These are phyloP conservation scores for Steatocranus sp. DNA, from an alignment of 2,797 vertebrate genomes.

Conservation along the genomic window DNA sequence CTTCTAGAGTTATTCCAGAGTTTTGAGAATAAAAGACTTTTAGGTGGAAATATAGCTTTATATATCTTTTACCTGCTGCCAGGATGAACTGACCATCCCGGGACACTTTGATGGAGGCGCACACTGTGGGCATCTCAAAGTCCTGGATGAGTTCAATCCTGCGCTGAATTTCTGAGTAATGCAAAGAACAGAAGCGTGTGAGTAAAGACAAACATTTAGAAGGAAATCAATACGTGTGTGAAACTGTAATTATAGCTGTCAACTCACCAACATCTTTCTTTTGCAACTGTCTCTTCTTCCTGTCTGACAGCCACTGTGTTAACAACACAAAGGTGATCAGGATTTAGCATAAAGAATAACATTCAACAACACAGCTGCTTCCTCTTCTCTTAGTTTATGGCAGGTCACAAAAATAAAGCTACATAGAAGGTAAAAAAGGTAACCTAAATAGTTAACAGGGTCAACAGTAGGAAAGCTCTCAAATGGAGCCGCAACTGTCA, in stretches of 20 bases:
- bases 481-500: accelerated
- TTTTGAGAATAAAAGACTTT: neutral
- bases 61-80: constrained; percentile 80
- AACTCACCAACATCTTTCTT: constrained; percentile 94
- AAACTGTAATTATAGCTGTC: neutral
- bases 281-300: constrained; percentile 92
- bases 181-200: neutral
- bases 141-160: constrained; percentile 99
- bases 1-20: neutral
- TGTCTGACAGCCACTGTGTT: constrained; percentile 91
- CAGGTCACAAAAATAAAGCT: neutral
- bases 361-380: neutral
- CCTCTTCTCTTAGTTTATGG: neutral
- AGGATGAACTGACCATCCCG: constrained; percentile 93
- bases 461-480: accelerated
- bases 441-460: neutral
- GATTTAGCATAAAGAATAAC: neutral
- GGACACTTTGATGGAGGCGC: constrained; percentile 90
- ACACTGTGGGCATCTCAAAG: constrained; percentile 97
- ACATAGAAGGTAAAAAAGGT: neutral
- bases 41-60: neutral
- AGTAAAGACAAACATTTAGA: neutral
- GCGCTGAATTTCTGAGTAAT: constrained; percentile 83
- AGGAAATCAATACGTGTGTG: accelerated
- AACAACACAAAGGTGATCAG: neutral